These are phyloP conservation scores for Holocentrus rufus DNA, from an alignment of 2,797 vertebrate genomes.

Conservation along the genomic window DNA sequence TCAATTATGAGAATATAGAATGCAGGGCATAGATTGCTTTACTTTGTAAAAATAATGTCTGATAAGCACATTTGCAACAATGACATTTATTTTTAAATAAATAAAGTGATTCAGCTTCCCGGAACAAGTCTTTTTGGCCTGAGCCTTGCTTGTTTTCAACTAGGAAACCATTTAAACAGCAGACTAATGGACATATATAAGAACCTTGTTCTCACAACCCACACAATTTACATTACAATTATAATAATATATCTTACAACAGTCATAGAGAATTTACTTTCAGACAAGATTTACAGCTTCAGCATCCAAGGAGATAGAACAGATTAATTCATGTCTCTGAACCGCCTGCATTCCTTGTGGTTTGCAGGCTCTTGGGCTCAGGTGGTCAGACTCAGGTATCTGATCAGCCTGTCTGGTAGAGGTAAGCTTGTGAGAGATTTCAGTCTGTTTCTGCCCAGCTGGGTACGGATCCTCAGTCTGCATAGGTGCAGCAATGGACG, in stretches of 20 bases:
- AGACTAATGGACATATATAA: slow-evolving; percentile 51
- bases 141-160: slow-evolving; percentile 1
- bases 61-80: slow-evolving; percentile 63
- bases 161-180: too few species aligned
- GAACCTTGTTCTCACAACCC: slow-evolving; percentile 39
- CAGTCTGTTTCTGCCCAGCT: slow-evolving; percentile 86
- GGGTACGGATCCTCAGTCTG: slow-evolving; percentile 85
- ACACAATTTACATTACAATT: slow-evolving; percentile 17
- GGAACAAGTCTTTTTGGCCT: slow-evolving; percentile 59
- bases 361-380: slow-evolving; percentile 48
- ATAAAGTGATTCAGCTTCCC: slow-evolving; percentile 61
- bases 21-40: slow-evolving; percentile 47
- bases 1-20: slow-evolving; percentile 62
- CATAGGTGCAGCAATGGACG: slow-evolving; percentile 91
- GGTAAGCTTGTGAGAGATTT: slow-evolving; percentile 85
- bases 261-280: slow-evolving; percentile 39
- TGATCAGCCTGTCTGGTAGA: slow-evolving; percentile 87
- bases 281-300: slow-evolving; percentile 51
- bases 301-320: slow-evolving; percentile 33
- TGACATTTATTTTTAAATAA: slow-evolving; percentile 79
- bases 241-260: slow-evolving; percentile 62
- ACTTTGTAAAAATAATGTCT: slow-evolving; percentile 67
- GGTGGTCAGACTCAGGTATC: slow-evolving; percentile 79
- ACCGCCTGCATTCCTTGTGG: slow-evolving; percentile 22
- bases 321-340: slow-evolving; percentile 58